These are phyloP conservation scores for Euwallacea similis DNA, from an alignment of 1,140 invertebrate genomes.

Conservation along the genomic window DNA sequence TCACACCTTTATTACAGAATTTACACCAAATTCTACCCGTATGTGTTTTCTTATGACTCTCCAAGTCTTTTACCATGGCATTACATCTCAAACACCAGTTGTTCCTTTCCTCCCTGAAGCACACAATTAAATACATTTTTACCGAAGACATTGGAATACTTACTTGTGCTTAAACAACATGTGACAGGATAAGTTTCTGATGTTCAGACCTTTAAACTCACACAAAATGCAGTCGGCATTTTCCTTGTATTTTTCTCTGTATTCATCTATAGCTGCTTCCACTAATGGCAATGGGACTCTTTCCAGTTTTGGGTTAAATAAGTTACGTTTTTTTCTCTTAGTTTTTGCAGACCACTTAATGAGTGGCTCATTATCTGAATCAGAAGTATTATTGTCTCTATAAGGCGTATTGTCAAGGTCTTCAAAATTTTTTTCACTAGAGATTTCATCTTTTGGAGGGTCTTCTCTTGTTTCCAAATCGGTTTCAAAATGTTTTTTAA, in stretches of 20 bases:
- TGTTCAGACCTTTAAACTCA: constrained; percentile 34
- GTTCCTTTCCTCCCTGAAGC: constrained; percentile 29
- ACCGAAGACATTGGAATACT: not conserved
- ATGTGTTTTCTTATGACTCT: constrained; percentile 31
- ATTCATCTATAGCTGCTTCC: constrained; percentile 33
- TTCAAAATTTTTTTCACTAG: not conserved
- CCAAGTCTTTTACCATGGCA: constrained; percentile 25
- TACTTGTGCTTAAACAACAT: constrained; percentile 40
- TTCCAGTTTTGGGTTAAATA: constrained; percentile 30
- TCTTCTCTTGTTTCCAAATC: constrained; percentile 3
- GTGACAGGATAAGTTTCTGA: constrained; percentile 35
- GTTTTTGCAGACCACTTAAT: constrained; percentile 7
- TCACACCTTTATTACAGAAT: constrained; percentile 35
- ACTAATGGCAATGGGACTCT: constrained; percentile 25
- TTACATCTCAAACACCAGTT: constrained; percentile 38
- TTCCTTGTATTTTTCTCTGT: constrained; percentile 26
- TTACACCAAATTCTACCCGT: constrained; percentile 23
- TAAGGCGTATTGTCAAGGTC: not conserved
- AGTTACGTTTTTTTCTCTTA: constrained; percentile 4
- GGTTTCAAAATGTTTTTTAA: not conserved
- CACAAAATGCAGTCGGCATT: constrained; percentile 36
- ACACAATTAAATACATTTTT: not conserved
- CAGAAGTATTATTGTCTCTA: not conserved
- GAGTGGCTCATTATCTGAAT: constrained; percentile 32
- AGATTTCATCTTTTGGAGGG: not conserved